Conservation (phyloP, 1,140 invertebrate genomes). For the Drosophila pseudoobscura region DNA sequence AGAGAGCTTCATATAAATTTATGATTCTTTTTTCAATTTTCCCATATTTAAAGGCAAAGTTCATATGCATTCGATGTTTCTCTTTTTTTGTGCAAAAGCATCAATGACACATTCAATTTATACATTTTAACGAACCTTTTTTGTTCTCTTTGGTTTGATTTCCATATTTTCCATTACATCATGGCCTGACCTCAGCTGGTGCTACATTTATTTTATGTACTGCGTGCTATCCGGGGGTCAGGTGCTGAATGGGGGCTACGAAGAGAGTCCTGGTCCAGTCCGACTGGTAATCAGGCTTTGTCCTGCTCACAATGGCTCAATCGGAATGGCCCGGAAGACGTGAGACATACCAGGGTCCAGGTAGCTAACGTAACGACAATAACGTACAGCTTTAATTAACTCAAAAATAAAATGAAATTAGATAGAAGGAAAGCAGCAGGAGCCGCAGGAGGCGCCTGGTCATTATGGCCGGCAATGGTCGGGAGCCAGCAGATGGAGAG, state of each 20-base stretch:
- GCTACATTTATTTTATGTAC: constrained; percentile 33
- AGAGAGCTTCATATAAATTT: not conserved
- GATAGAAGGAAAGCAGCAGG: not conserved
- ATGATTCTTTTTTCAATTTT: not conserved
- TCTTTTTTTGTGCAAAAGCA: constrained; percentile 8
- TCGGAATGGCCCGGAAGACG: constrained; percentile 37
- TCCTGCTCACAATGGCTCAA: constrained; percentile 46
- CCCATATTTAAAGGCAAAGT: not conserved
- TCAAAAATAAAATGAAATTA: constrained; percentile 78
- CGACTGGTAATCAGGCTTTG: constrained; percentile 43
- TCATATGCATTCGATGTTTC: not conserved
- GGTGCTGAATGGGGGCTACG: not conserved
- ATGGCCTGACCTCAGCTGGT: constrained; percentile 29
- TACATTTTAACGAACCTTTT: constrained; percentile 9
- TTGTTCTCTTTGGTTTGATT: constrained; percentile 17
- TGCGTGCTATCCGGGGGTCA: constrained; percentile 18
- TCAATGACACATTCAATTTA: constrained; percentile 31
- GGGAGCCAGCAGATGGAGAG: constrained; percentile 25
- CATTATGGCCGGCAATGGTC: constrained; percentile 40
- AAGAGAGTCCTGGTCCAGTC: not conserved
- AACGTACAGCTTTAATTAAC: constrained; percentile 77
- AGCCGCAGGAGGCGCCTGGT: constrained; percentile 1
- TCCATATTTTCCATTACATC: constrained; percentile 37
- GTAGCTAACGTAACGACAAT: constrained; percentile 57
- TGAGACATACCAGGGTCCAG: constrained; percentile 18